Evolutionary conservation across 92 coral and sea anemone species (phyloP), one percentile per base, ranked within the genome.

Genomic region (Pocillopora grandis): DNA sequence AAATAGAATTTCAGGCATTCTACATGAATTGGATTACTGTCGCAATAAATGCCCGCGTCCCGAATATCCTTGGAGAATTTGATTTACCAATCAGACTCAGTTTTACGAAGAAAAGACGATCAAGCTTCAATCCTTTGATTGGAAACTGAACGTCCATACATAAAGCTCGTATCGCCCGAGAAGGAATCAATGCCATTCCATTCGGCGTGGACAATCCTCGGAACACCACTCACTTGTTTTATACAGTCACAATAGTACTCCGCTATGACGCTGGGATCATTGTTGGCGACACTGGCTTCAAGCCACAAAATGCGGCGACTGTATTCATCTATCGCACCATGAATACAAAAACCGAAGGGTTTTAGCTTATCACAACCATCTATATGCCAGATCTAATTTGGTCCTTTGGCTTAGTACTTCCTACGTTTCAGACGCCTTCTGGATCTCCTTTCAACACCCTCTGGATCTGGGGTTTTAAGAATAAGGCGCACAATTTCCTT

Each of bases 41-140:
- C 85, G 60, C 66, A 67, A 59, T 48, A 70, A 17, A 67, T 59
- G 52, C 85, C 85, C 58, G 85, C 36, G 31, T 78, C 55, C 31
- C 73, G 33, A 9, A 87, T 74, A 76, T 82, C 84, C 62, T 80
- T 89, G 68, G 86, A 89, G 48, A 65, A 65, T 14, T 74, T 79
- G 49, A 85, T 86, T 90, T 90, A 86, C 92, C 92, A 81, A 31
- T 82, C 78, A 13, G 82, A 33, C 37, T 72, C 62, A 33, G 82
- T 23, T 58, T 78, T 82, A 21, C 91, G 73, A 31, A 80, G 60
- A 57, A 42, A 42, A 36, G 72, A 78, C 91, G 85, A 88, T 88
- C 88, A 88, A 20, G 91, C 84, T 70, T 88, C 88, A 2, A 84
- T 88, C 58, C 91, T 58, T 21, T 88, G 91, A 23, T 84, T 88